A percentile compares a stretch with the other conserved stretches of the same genome.
Evolutionary conservation across 1,140 invertebrate genomes (phyloP).

Genomic region (Riptortus pedestris): DNA sequence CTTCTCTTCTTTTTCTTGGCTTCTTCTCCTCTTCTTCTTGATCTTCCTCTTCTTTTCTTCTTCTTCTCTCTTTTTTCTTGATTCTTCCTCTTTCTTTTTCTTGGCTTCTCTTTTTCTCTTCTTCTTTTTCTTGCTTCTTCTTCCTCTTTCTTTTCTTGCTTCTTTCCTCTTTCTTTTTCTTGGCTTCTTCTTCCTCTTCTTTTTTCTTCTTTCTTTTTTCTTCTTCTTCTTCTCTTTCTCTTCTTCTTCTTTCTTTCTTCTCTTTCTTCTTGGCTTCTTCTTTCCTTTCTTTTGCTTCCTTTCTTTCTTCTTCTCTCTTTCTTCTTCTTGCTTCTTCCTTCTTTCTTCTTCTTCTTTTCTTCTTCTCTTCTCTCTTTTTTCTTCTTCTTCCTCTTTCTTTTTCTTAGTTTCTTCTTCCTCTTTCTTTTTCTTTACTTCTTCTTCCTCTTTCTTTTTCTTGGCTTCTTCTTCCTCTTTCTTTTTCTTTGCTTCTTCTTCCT

Average conservation of each 20-base stretch:
- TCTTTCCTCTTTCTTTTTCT: constrained; percentile 25
- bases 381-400: constrained; percentile 27
- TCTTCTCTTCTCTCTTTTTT: constrained; percentile 27
- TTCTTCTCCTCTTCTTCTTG: constrained; percentile 28
- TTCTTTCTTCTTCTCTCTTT: constrained; percentile 24
- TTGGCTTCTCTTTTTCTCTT: constrained; percentile 26
- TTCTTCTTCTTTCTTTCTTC: constrained; percentile 26
- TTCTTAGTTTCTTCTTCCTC: constrained; percentile 29
- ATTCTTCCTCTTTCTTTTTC: constrained; percentile 31
- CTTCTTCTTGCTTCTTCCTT: constrained; percentile 19
- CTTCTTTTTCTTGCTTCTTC: no score
- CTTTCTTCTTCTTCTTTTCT: constrained; percentile 24
- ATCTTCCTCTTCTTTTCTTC: constrained; percentile 30
- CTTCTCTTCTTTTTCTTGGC: constrained; percentile 31
- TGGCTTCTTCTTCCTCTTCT: constrained; percentile 28
- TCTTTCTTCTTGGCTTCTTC: constrained; percentile 24
- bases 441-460: constrained; percentile 29
- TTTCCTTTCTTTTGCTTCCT: constrained; percentile 26
- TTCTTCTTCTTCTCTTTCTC: constrained; percentile 23
- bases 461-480: constrained; percentile 29
- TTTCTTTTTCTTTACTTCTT: constrained; percentile 30
- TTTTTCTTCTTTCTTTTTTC: constrained; percentile 23
- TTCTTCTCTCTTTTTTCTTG: constrained; percentile 32
- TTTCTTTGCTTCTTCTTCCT: constrained; percentile 27
- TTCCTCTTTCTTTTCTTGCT: constrained; percentile 32